These are phyloP conservation scores for Orchestes rusci DNA, from an alignment of 2,888 invertebrate species.

Conservation along the genomic window DNA sequence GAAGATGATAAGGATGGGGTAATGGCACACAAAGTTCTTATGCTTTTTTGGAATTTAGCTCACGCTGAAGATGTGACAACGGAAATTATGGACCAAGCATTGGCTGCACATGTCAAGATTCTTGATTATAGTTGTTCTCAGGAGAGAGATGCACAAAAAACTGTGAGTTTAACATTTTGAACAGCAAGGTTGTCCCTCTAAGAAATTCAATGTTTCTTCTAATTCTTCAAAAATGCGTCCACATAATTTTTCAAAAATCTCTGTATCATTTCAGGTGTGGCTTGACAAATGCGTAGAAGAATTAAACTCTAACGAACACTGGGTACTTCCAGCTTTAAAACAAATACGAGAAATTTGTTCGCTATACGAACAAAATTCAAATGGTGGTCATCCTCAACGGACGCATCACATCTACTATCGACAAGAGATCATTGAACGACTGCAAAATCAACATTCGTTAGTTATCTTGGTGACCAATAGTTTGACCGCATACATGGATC, in stretches of 20 bases:
- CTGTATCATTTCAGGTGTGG: constrained; percentile 51
- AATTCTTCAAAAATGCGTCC: background rate
- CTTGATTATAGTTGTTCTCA: constrained; percentile 96
- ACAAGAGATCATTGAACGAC: constrained; percentile 64
- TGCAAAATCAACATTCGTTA: constrained; percentile 86
- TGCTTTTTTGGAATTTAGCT: constrained; percentile 93
- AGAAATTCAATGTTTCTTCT: background rate
- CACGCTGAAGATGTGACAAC: constrained; percentile 94
- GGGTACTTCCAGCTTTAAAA: constrained; percentile 92
- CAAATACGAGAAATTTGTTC: constrained; percentile 94
- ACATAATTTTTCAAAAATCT: too few species aligned
- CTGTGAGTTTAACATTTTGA: constrained; percentile 47
- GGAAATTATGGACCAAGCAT: constrained; percentile 95
- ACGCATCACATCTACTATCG: constrained; percentile 53
- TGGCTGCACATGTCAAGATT: constrained; percentile 93
- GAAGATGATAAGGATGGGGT: constrained; percentile 99
- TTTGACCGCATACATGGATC: constrained; percentile 84
- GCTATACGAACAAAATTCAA: constrained; percentile 81
- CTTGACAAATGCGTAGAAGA: constrained; percentile 93
- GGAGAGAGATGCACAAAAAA: constrained; percentile 89
- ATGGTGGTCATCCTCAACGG: constrained; percentile 47
- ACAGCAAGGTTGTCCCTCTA: constrained; percentile 35
- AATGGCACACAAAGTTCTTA: constrained; percentile 96
- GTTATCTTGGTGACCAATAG: constrained; percentile 92
- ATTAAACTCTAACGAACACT: constrained; percentile 75